Conservation (phyloP, 2,113 vertebrate species). For the Callionymus lyra region DNA sequence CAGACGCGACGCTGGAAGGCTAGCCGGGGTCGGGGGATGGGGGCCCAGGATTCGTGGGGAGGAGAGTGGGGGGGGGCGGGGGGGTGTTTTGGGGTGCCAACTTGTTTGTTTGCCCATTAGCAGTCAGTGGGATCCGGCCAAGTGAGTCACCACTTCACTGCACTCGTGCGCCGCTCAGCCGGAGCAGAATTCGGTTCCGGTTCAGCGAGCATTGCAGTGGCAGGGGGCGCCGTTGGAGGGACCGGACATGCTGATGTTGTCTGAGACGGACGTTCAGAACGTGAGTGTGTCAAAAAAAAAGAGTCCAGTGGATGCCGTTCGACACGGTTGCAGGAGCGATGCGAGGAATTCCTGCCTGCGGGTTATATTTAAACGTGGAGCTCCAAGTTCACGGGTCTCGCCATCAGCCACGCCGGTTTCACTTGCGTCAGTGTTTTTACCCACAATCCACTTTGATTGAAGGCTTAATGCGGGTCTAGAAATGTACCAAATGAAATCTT, state of each 20-base stretch:
- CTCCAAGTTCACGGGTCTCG: slow-evolving; percentile 23
- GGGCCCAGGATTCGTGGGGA: too few relatives aligned
- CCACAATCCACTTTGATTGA: too few relatives aligned
- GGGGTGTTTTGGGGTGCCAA: slow-evolving; percentile 1
- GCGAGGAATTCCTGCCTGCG: slow-evolving; percentile 51
- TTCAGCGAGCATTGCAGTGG: slow-evolving; percentile 13
- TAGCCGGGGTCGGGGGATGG: not conserved
- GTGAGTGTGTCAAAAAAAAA: too few relatives aligned
- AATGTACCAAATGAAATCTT: too few relatives aligned
- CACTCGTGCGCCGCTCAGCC: not conserved
- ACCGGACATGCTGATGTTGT: too few relatives aligned
- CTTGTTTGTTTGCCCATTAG: slow-evolving; percentile 52
- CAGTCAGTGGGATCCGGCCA: slow-evolving; percentile 37
- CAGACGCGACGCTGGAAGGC: slow-evolving; percentile 17
- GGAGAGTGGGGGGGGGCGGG: too few relatives aligned
- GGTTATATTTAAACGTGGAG: slow-evolving; percentile 55
- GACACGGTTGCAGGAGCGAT: too few relatives aligned
- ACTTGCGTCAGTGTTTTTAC: too few relatives aligned
- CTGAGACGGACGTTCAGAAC: too few relatives aligned
- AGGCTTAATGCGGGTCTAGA: too few relatives aligned
- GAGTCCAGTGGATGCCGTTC: too few relatives aligned
- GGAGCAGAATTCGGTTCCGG: slow-evolving; percentile 34
- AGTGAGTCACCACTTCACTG: slow-evolving; percentile 24
- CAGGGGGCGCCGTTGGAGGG: slow-evolving; percentile 4
- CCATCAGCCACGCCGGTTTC: too few relatives aligned